These are phyloP conservation scores for Phrynocephalus guinanensis DNA, from an alignment of 2,797 vertebrate species.

Conservation along the genomic window DNA sequence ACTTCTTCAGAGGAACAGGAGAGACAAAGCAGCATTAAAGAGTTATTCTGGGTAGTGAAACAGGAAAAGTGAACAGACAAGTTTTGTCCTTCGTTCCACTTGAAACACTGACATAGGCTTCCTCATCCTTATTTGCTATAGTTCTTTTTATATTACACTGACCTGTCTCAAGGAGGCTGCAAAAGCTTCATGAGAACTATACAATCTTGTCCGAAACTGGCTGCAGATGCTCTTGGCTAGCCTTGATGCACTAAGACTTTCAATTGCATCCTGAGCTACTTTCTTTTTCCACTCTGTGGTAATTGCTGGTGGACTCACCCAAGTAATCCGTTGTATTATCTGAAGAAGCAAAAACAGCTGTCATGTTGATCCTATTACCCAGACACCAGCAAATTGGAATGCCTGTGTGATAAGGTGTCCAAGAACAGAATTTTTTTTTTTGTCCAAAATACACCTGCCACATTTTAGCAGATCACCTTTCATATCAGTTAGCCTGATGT, in stretches of 20 bases:
- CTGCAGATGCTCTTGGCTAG: slow-evolving; percentile 97
- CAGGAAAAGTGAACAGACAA: background rate
- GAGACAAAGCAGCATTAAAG: background rate
- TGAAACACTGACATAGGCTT: background rate
- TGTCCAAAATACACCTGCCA: background rate
- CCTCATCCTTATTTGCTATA: background rate
- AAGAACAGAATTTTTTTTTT: background rate
- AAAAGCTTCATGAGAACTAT: slow-evolving; percentile 97
- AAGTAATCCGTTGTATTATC: slow-evolving; percentile 95
- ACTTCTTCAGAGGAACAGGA: background rate
- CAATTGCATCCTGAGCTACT: slow-evolving; percentile 97
- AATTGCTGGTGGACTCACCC: slow-evolving; percentile 94
- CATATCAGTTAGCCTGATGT: background rate
- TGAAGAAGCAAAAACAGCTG: slow-evolving; percentile 55
- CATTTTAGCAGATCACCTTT: background rate
- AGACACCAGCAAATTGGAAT: background rate
- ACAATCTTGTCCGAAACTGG: slow-evolving; percentile 94
- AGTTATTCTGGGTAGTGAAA: background rate
- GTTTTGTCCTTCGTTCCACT: background rate
- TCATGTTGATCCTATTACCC: background rate
- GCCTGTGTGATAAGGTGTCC: background rate
- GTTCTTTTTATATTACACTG: background rate
- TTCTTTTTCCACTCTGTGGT: slow-evolving; percentile 95
- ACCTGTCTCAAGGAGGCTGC: slow-evolving; percentile 94
- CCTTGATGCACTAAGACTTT: slow-evolving; percentile 96